Evolutionary conservation across 1,140 invertebrate species (phyloP).

Genomic region (Cataglyphis hispanica): DNA sequence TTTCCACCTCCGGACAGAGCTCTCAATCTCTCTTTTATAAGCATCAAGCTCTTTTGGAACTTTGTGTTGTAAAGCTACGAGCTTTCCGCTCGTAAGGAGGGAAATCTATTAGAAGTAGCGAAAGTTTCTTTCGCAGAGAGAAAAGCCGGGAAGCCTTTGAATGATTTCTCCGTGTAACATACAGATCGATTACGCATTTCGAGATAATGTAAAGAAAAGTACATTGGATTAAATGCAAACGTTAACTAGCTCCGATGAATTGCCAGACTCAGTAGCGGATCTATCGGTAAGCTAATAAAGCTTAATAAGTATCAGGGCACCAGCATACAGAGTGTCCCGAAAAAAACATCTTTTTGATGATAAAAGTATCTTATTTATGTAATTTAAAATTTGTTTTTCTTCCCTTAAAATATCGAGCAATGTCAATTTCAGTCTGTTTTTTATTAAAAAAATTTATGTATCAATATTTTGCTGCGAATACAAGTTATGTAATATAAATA

Average conservation of each 20-base stretch:
- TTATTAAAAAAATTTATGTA: no score
- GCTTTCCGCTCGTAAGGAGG: constrained; percentile 4
- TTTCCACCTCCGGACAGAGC: neutral
- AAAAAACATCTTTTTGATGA: neutral
- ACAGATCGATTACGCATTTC: neutral
- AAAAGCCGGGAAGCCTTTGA: constrained; percentile 9
- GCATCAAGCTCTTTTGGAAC: constrained; percentile 14
- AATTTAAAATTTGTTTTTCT: neutral
- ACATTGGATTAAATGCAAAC: neutral
- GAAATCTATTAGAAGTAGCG: constrained; percentile 32
- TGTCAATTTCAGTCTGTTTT: no score
- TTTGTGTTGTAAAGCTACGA: constrained; percentile 9
- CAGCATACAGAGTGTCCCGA: neutral
- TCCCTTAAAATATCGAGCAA: neutral
- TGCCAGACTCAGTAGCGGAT: neutral
- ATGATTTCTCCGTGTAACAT: constrained; percentile 9
- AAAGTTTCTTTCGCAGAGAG: constrained; percentile 1
- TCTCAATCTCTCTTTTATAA: constrained; percentile 25
- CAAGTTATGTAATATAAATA: no score
- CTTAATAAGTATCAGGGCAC: no score
- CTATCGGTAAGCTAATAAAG: neutral
- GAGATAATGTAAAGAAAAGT: neutral
- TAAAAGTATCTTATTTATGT: neutral
- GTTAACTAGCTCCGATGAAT: constrained; percentile 9
- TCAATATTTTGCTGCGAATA: no score